Conservation (phyloP, 2,113 vertebrate species). For the Rhynchomys soricoides region DNA sequence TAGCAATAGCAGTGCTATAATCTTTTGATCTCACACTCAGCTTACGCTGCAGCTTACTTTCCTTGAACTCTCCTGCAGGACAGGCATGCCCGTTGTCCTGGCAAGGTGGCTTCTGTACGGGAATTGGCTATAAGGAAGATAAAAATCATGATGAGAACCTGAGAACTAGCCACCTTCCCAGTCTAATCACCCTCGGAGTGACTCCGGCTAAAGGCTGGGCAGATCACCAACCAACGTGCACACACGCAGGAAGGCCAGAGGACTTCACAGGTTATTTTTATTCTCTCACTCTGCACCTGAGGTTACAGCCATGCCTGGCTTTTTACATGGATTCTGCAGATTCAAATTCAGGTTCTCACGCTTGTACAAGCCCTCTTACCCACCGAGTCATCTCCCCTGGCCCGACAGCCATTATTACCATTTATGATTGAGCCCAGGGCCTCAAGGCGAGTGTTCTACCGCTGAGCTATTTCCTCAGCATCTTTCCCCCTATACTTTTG, state of each 20-base stretch:
- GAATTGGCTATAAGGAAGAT: neutral
- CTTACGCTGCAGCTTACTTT: neutral
- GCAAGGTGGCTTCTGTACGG: neutral
- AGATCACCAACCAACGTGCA: neutral
- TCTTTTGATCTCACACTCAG: neutral
- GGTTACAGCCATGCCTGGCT: neutral
- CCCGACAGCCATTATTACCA: neutral
- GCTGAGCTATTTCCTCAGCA: no score
- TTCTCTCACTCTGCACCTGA: neutral
- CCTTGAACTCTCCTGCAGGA: neutral
- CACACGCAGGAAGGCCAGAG: neutral
- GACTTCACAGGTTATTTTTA: neutral
- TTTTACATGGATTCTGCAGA: neutral
- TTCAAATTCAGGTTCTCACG: neutral
- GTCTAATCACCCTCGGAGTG: neutral
- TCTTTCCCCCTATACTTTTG: neutral
- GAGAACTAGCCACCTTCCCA: neutral
- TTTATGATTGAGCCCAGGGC: neutral
- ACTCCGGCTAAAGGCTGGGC: neutral
- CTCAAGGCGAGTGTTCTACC: neutral
- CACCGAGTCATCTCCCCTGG: neutral
- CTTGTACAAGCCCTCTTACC: neutral
- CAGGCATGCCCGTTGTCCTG: neutral
- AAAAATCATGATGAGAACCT: neutral
- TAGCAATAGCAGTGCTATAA: neutral